Percentiles rank a stretch among this genome's conserved stretches.
phyloP scores from a whole-genome alignment of 2,797 vertebrate species.

The Synanceia verrucosa region DNA sequence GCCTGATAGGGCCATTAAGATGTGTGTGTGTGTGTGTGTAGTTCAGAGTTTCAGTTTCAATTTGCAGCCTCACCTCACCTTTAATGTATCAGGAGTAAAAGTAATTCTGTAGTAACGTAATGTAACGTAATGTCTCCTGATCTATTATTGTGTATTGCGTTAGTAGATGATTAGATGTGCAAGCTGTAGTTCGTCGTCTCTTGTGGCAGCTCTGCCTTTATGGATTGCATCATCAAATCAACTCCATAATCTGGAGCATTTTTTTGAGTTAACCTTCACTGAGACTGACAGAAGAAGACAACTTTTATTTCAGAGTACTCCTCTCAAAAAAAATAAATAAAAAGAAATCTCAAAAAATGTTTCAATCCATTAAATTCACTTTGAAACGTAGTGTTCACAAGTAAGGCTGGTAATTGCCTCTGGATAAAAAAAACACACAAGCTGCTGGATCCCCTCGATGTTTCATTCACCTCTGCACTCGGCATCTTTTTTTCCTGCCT shows the following conservation, averaged over 20 bases:
- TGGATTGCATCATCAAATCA: not conserved
- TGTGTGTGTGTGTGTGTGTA: no score
- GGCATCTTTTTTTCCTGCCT: slow-evolving; percentile 4
- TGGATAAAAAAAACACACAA: slow-evolving; percentile 45
- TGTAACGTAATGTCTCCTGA: no score
- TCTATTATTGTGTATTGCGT: not conserved
- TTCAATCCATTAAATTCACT: not conserved
- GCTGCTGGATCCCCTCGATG: slow-evolving; percentile 33
- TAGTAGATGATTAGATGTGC: not conserved
- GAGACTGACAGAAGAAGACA: not conserved
- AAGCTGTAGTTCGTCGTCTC: not conserved
- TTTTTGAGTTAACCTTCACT: not conserved
- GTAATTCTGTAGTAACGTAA: no score
- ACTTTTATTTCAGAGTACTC: not conserved
- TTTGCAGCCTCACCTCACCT: no score
- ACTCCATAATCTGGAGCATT: not conserved
- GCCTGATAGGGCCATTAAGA: no score
- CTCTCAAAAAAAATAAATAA: not conserved
- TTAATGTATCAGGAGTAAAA: not conserved
- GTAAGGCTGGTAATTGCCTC: slow-evolving; percentile 15
- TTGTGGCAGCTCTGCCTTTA: not conserved
- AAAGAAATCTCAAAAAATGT: not conserved
- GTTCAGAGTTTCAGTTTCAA: no score
- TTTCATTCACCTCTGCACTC: slow-evolving; percentile 56
- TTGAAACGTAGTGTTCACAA: not conserved